These are phyloP conservation scores for Etheostoma perlongum DNA, from an alignment of 2,797 vertebrate genomes.

Conservation along the genomic window DNA sequence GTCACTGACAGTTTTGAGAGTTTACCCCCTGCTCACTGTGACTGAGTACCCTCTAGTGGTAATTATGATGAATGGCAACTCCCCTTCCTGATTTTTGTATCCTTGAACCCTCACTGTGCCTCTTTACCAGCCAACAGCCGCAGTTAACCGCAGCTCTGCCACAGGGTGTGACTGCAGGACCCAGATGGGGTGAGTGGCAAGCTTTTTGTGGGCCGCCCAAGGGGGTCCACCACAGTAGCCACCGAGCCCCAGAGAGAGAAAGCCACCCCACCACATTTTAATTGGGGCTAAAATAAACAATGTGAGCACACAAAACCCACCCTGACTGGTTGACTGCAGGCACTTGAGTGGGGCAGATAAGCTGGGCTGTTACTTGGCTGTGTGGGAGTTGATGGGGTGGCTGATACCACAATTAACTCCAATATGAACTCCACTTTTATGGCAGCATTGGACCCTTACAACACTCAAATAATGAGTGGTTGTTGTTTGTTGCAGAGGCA, in stretches of 20 bases:
- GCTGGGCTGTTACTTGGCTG: constrained; percentile 64
- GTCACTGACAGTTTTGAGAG: constrained; percentile 6
- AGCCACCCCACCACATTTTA: constrained; percentile 82
- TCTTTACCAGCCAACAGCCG: constrained; percentile 73
- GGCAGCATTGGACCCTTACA: constrained; percentile 13
- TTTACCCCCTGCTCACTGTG: constrained; percentile 52
- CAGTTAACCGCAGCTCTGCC: constrained; percentile 79
- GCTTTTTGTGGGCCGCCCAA: constrained; percentile 74
- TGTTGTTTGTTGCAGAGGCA: constrained; percentile 5
- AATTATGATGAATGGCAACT: constrained; percentile 8
- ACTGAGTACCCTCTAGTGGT: constrained; percentile 79
- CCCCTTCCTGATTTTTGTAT: constrained; percentile 12
- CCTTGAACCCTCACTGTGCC: constrained; percentile 59
- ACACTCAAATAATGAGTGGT: constrained; percentile 14
- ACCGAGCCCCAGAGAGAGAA: constrained; percentile 76
- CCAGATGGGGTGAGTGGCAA: constrained; percentile 73
- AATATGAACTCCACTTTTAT: constrained; percentile 39
- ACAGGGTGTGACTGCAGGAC: constrained; percentile 76
- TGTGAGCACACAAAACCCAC: constrained; percentile 76
- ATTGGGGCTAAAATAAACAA: constrained; percentile 82
- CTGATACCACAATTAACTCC: constrained; percentile 51
- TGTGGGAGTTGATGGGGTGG: constrained; percentile 53
- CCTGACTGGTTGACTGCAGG: constrained; percentile 76
- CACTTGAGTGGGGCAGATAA: constrained; percentile 67
- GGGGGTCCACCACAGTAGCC: constrained; percentile 82